Evolutionary conservation across 2,797 vertebrate species (phyloP).

Genomic region (Siniperca obscura): DNA sequence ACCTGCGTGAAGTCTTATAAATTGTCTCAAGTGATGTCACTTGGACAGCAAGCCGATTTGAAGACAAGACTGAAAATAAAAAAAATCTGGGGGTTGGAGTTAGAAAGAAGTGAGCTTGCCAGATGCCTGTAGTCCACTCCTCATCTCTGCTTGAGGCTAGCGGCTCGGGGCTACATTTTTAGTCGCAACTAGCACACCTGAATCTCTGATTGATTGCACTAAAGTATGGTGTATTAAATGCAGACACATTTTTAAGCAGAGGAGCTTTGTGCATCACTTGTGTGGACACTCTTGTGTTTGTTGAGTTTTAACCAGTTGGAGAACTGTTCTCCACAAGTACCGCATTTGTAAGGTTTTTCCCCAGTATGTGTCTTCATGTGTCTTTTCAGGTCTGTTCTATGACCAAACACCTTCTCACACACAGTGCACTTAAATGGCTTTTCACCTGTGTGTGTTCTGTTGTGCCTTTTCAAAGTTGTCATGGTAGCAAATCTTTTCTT

Average conservation of each 20-base stretch:
- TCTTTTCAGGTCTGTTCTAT: constrained; percentile 47
- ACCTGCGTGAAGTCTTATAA: too few species aligned
- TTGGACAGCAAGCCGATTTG: too few species aligned
- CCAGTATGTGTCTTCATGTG: constrained; percentile 66
- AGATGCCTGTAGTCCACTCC: too few species aligned
- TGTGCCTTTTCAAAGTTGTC: constrained; percentile 64
- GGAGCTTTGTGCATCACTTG: constrained; percentile 4
- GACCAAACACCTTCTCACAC: constrained; percentile 62
- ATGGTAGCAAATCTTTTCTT: constrained; percentile 53
- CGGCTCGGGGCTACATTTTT: too few species aligned
- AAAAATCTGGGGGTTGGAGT: too few species aligned
- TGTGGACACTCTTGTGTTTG: constrained; percentile 54
- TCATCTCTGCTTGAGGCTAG: too few species aligned
- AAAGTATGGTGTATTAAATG: not conserved
- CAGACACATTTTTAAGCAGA: not conserved
- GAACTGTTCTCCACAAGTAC: constrained; percentile 56
- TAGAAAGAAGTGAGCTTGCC: too few species aligned
- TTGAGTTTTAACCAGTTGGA: constrained; percentile 59
- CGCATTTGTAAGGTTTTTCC: constrained; percentile 68
- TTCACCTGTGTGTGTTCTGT: constrained; percentile 67
- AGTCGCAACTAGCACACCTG: too few species aligned
- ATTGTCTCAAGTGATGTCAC: too few species aligned
- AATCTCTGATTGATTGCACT: too few species aligned
- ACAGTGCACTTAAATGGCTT: constrained; percentile 59
- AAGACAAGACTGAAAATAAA: too few species aligned